Conservation (phyloP, 2,888 invertebrate genomes). For the Glaucopsyche alexis region DNA sequence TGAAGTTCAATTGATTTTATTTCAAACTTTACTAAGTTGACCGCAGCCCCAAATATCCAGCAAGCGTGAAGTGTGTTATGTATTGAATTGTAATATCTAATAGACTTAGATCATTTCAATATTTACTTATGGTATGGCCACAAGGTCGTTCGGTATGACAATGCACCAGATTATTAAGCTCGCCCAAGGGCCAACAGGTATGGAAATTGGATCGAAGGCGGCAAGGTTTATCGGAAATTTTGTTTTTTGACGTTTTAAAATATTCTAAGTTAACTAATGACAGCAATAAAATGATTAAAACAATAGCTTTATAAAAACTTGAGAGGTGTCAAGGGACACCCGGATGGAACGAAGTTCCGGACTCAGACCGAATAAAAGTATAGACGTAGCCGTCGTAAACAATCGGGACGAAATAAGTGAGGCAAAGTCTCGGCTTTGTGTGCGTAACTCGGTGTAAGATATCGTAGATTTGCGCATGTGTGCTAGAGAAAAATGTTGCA, state of each 20-base stretch:
- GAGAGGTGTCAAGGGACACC: too few relatives aligned
- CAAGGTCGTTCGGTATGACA: slow-evolving; percentile 14
- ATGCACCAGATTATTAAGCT: slow-evolving; percentile 1
- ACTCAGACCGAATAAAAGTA: too few relatives aligned
- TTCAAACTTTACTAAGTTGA: not conserved
- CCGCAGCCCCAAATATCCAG: slow-evolving; percentile 27
- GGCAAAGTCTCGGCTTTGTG: too few relatives aligned
- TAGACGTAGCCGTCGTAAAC: too few relatives aligned
- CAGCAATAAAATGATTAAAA: too few relatives aligned
- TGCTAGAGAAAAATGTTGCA: too few relatives aligned
- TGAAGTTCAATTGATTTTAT: not conserved
- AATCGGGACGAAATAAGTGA: too few relatives aligned
- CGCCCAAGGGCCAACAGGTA: slow-evolving; percentile 1
- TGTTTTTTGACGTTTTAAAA: too few relatives aligned
- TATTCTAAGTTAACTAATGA: not conserved
- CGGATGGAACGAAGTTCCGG: too few relatives aligned
- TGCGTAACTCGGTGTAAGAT: too few relatives aligned
- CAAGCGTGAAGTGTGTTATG: slow-evolving; percentile 31
- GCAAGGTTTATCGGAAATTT: not conserved
- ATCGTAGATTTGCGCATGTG: too few relatives aligned
- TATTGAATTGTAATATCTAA: slow-evolving; percentile 25
- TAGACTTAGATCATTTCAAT: slow-evolving; percentile 29
- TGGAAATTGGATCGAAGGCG: not conserved
- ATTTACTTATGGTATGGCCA: slow-evolving; percentile 17
- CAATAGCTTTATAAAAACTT: too few relatives aligned